phyloP scores from a whole-genome alignment of 2,888 invertebrate genomes.

The Diarsia rubi region DNA sequence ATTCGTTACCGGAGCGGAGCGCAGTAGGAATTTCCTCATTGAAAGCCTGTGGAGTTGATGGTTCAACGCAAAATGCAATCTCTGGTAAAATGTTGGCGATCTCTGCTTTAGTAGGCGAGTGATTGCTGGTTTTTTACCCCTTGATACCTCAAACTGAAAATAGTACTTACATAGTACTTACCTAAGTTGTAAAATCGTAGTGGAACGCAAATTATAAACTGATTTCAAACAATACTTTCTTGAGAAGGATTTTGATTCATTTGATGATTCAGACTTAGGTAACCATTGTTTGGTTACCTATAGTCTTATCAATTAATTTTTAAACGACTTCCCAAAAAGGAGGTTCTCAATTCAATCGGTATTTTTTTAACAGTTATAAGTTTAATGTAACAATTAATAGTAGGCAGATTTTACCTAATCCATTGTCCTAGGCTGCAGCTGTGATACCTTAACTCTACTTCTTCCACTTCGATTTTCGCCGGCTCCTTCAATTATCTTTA shows the following conservation, averaged over 20 bases:
- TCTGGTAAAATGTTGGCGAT: constrained; percentile 52
- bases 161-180: background rate
- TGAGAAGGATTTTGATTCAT: background rate
- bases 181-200: background rate
- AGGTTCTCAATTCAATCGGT: too few relatives aligned
- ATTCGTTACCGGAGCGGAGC: constrained; percentile 89
- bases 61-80: constrained; percentile 61
- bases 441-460: background rate
- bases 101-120: constrained; percentile 19
- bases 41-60: constrained; percentile 66
- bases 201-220: background rate
- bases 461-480: background rate
- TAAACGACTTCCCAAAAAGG: too few relatives aligned
- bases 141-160: constrained; percentile 7
- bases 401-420: background rate
- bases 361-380: too few relatives aligned
- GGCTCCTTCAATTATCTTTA: background rate
- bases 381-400: background rate
- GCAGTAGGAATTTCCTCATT: constrained; percentile 84
- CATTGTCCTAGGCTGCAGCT: background rate
- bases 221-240: background rate
- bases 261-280: too few relatives aligned
- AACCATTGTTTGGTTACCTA: too few relatives aligned
- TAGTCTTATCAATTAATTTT: too few relatives aligned
- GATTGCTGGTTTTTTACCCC: constrained; percentile 25